These are phyloP conservation scores for Tipula confusa DNA, from an alignment of 2,888 invertebrate species.

Conservation along the genomic window DNA sequence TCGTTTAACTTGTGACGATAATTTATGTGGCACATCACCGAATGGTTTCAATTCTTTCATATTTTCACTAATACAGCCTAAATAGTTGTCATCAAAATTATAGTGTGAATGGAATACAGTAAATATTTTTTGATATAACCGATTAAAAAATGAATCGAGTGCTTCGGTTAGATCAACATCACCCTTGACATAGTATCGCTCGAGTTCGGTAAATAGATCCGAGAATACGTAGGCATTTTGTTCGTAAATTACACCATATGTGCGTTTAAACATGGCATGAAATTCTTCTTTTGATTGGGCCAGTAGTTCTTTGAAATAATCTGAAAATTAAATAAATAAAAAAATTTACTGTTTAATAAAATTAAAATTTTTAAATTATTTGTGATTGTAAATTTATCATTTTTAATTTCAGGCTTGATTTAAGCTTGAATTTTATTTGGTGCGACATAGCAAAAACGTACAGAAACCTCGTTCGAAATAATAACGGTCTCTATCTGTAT, in stretches of 20 bases:
- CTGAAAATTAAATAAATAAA: constrained; percentile 55
- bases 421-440: too few species aligned
- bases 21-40: constrained; percentile 88
- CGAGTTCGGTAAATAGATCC: constrained; percentile 83
- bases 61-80: constrained; percentile 82
- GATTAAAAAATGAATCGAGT: constrained; percentile 89
- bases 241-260: constrained; percentile 93
- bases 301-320: constrained; percentile 81
- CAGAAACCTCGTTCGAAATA: too few species aligned
- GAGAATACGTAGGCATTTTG: constrained; percentile 90
- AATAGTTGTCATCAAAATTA: constrained; percentile 78
- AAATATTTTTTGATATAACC: constrained; percentile 94
- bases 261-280: constrained; percentile 91
- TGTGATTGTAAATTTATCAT: too few species aligned
- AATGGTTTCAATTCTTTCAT: constrained; percentile 94
- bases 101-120: constrained; percentile 91
- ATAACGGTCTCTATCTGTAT: too few species aligned
- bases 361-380: too few species aligned
- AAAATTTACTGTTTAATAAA: too few species aligned
- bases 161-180: constrained; percentile 78
- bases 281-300: constrained; percentile 79
- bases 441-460: too few species aligned
- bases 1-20: constrained; percentile 81
- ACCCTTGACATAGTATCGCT: constrained; percentile 82
- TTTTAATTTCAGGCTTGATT: too few species aligned